phyloP scores from a whole-genome alignment of 2,888 invertebrate genomes.

The Andrena hattorfiana region DNA sequence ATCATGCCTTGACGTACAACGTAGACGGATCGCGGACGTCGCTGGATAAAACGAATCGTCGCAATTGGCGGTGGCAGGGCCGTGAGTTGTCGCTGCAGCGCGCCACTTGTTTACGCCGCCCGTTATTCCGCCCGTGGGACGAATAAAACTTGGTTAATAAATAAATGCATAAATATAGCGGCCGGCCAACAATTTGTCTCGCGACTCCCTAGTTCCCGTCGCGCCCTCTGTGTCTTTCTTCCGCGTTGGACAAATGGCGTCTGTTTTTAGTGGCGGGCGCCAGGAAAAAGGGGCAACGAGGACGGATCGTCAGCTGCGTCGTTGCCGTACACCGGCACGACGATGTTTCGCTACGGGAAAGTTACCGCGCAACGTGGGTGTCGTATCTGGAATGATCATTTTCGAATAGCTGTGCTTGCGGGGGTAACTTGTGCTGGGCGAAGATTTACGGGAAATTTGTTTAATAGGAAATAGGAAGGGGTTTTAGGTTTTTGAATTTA shows the following conservation, averaged over 20 bases:
- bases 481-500: too few relatives aligned
- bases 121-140: slow-evolving; percentile 65
- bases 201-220: slow-evolving; percentile 39
- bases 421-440: too few relatives aligned
- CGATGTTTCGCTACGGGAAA: too few relatives aligned
- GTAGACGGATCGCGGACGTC: slow-evolving; percentile 73
- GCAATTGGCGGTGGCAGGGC: slow-evolving; percentile 71
- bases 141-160: slow-evolving; percentile 72
- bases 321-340: background rate
- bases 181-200: slow-evolving; percentile 56
- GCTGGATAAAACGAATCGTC: slow-evolving; percentile 72
- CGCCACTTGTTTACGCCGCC: slow-evolving; percentile 62
- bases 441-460: too few relatives aligned
- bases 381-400: too few relatives aligned
- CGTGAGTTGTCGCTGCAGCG: slow-evolving; percentile 69
- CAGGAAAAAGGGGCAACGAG: background rate
- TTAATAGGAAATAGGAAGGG: too few relatives aligned
- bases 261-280: background rate
- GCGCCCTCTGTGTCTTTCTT: slow-evolving; percentile 20
- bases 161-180: slow-evolving; percentile 71
- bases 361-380: too few relatives aligned
- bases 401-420: too few relatives aligned
- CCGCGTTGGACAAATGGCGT: slow-evolving; percentile 12
- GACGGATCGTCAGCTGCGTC: background rate
- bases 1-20: slow-evolving; percentile 73